These are phyloP conservation scores for Pogonomyrmex californicus DNA, from an alignment of 1,140 invertebrate species.

Conservation along the genomic window DNA sequence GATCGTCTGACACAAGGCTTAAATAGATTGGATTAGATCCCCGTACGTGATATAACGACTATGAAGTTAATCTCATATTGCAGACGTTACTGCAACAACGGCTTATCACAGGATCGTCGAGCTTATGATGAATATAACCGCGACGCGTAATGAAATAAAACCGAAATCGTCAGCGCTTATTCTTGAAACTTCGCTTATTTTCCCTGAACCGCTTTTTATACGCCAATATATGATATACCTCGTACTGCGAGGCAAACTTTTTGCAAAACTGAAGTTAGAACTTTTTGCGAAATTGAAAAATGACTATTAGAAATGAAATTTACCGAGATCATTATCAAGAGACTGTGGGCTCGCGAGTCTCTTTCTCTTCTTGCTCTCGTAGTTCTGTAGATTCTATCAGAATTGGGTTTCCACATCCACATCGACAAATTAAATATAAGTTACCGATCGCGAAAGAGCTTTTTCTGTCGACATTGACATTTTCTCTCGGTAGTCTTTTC, in stretches of 20 bases:
- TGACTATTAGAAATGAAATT: background rate
- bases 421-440: conserved; percentile 48
- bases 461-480: conserved; percentile 13
- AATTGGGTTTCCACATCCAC: background rate
- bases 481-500: conserved; percentile 11
- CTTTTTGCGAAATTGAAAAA: background rate
- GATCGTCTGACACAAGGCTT: conserved; percentile 68
- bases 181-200: background rate
- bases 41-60: conserved; percentile 59
- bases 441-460: background rate
- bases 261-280: too few relatives aligned
- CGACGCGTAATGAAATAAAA: background rate
- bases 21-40: conserved; percentile 71
- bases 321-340: background rate
- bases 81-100: conserved; percentile 24
- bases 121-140: conserved; percentile 21
- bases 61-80: conserved; percentile 61
- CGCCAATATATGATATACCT: too few relatives aligned
- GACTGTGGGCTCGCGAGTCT: background rate
- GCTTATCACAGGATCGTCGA: conserved; percentile 1
- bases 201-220: background rate
- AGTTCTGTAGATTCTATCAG: background rate
- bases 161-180: background rate
- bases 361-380: background rate
- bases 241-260: background rate